A percentile compares a stretch with the other conserved stretches of the same genome.
Evolutionary conservation across 2,113 vertebrate species (phyloP).

Genomic region (Caretta caretta): DNA sequence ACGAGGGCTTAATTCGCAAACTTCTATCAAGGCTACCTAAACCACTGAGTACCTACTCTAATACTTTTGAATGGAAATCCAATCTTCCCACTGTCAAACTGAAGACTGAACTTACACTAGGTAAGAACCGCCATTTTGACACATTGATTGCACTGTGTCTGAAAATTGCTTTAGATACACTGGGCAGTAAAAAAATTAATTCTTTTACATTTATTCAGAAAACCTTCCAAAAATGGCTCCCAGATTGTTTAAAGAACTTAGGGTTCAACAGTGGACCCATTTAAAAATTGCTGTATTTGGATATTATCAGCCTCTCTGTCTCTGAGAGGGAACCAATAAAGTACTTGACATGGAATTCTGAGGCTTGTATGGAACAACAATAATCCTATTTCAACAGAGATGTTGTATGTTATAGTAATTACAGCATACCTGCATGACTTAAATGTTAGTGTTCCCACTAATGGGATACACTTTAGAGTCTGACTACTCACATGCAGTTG

Average conservation of each 20-base stretch:
- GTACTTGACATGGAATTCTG: not conserved
- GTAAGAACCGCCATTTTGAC: conserved; percentile 73
- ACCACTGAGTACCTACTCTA: conserved; percentile 79
- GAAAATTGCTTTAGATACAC: not conserved
- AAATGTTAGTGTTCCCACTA: not conserved
- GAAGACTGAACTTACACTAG: conserved; percentile 83
- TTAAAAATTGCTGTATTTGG: not conserved
- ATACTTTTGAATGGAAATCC: conserved; percentile 80
- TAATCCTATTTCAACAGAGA: not conserved
- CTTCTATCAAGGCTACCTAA: conserved; percentile 82
- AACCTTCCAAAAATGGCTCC: not conserved
- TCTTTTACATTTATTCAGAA: not conserved
- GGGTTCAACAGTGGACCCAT: not conserved
- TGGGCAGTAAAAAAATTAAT: not conserved
- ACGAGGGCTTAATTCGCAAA: conserved; percentile 77
- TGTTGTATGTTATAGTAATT: not conserved
- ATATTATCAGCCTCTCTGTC: not conserved
- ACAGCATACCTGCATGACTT: conserved; percentile 9
- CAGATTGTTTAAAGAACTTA: not conserved
- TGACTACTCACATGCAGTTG: not conserved
- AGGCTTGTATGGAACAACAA: not conserved
- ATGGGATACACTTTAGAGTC: not conserved
- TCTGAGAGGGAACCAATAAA: not conserved
- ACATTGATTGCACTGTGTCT: not conserved
- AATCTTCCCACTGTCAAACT: conserved; percentile 81